Evolutionary conservation across 2,888 invertebrate genomes (phyloP).

Genomic region (Nephrotoma guestfalica): DNA sequence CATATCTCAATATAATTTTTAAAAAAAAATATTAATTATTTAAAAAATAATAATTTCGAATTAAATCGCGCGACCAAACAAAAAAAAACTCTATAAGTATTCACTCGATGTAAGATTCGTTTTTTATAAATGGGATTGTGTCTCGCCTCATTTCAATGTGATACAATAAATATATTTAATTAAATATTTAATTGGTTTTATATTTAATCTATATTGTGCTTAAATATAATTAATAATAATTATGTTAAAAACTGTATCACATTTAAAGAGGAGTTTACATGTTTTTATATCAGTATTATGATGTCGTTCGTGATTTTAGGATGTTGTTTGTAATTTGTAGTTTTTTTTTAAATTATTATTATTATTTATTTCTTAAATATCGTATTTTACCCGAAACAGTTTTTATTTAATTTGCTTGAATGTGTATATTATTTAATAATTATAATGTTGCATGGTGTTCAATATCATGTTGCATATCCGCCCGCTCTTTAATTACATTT

Average conservation of each 20-base stretch:
- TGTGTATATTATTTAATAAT: neutral
- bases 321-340: constrained; percentile 10
- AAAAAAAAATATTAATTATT: neutral
- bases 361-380: neutral
- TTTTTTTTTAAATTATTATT: neutral
- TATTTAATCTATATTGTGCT: neutral
- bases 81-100: neutral
- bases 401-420: neutral
- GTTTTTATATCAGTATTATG: constrained; percentile 9
- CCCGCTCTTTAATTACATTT: neutral
- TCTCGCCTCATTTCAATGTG: neutral
- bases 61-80: neutral
- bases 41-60: neutral
- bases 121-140: neutral
- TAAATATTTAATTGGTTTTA: neutral
- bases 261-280: constrained; percentile 12
- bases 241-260: constrained; percentile 13
- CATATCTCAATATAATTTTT: neutral
- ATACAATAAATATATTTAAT: neutral
- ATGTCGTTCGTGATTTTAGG: constrained; percentile 15
- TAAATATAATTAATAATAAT: too few relatives aligned
- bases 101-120: neutral
- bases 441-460: neutral
- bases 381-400: neutral
- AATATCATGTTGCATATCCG: neutral